Evolutionary conservation across 2,797 vertebrate species (phyloP).

Genomic region (Mycteria americana): DNA sequence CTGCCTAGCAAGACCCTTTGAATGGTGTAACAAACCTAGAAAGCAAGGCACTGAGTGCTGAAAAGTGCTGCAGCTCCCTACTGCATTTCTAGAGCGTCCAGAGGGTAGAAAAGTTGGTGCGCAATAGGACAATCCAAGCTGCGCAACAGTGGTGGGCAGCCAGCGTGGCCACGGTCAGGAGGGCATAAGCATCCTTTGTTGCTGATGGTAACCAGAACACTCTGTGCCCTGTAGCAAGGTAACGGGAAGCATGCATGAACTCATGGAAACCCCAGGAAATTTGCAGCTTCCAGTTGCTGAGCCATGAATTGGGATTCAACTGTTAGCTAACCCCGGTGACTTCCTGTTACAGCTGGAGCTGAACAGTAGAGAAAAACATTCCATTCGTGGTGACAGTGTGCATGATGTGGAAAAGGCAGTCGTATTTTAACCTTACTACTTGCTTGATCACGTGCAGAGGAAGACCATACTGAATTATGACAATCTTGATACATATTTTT

Average conservation of each 20-base stretch:
- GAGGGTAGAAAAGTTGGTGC: not conserved
- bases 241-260: not conserved
- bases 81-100: not conserved
- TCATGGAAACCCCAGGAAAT: not conserved
- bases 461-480: not conserved
- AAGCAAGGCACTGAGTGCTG: not conserved
- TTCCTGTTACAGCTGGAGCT: not conserved
- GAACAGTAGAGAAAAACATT: not conserved
- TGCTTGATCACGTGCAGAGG: not conserved
- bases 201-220: not conserved
- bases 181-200: not conserved
- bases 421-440: not conserved
- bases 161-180: fast-evolving
- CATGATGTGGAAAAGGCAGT: not conserved
- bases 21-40: not conserved
- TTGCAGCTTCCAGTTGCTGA: constrained; percentile 23
- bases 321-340: not conserved
- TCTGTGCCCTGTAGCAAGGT: not conserved
- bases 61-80: not conserved
- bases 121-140: too few relatives aligned
- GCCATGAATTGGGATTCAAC: not conserved
- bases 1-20: not conserved
- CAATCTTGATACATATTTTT: not conserved
- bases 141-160: not conserved
- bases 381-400: not conserved